These are phyloP conservation scores for Ascaphus truei DNA, from an alignment of 2,113 vertebrate species.

Conservation along the genomic window DNA sequence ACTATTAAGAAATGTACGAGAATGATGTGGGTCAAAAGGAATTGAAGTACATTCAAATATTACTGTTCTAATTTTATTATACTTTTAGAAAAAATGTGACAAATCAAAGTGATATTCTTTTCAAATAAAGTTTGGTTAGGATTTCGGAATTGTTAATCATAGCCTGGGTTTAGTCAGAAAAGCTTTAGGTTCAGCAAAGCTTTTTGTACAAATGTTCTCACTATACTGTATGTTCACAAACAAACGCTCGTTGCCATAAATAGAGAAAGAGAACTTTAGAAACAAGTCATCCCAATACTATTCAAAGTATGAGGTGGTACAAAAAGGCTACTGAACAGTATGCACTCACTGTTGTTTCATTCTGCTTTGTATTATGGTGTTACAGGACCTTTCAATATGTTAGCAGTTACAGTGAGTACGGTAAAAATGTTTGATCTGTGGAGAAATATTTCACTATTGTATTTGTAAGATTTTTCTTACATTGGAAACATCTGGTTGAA, in stretches of 20 bases:
- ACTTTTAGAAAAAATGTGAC: no score
- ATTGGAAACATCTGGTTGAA: slow-evolving; percentile 27
- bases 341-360: neutral
- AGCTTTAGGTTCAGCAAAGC: slow-evolving; percentile 16
- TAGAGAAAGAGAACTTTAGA: neutral
- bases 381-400: slow-evolving; percentile 16
- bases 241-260: neutral
- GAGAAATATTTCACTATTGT: slow-evolving; percentile 13
- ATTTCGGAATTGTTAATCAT: neutral
- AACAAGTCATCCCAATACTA: neutral
- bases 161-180: neutral
- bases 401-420: slow-evolving; percentile 28
- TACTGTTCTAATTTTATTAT: no score
- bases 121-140: no score
- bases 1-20: no score
- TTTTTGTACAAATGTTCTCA: no score
- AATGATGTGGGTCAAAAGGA: no score
- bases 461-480: slow-evolving; percentile 2
- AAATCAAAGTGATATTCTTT: no score
- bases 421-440: slow-evolving; percentile 22
- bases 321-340: neutral
- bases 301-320: neutral
- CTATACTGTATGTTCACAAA: neutral
- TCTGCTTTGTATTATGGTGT: slow-evolving; percentile 17
- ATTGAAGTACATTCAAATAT: no score